Percentiles rank a stretch among this genome's conserved stretches.
These are phyloP conservation scores for Talpa occidentalis DNA, from an alignment of 2,113 vertebrate genomes.

Conservation along the genomic window DNA sequence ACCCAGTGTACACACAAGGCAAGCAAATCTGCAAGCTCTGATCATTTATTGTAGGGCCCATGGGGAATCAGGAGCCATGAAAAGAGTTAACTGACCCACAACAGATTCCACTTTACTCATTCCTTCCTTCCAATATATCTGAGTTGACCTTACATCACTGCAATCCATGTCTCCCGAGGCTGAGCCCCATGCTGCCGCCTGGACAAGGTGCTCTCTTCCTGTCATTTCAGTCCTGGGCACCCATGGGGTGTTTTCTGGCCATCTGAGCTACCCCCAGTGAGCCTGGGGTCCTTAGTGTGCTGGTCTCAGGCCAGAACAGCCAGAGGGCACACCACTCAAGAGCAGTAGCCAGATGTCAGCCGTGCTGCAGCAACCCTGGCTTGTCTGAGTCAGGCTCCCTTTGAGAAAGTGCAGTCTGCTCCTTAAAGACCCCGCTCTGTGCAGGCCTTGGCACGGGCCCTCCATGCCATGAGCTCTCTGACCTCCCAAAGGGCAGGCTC, in stretches of 20 bases:
- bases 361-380: background rate
- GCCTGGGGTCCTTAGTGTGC: fast-evolving
- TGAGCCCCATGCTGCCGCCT: background rate
- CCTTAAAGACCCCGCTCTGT: background rate
- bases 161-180: too few species aligned
- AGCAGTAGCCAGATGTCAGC: background rate
- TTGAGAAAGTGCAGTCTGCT: background rate
- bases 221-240: fast-evolving
- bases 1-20: background rate
- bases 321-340: fast-evolving
- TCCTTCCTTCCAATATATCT: background rate
- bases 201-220: fast-evolving
- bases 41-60: background rate
- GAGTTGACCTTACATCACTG: background rate
- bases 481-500: background rate
- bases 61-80: background rate
- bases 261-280: background rate
- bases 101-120: background rate
- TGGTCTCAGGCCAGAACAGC: fast-evolving
- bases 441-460: background rate
- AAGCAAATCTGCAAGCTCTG: background rate
- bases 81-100: background rate
- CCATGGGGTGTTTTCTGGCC: fast-evolving
- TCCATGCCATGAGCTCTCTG: background rate
- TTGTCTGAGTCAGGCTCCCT: background rate